Conservation (phyloP, 2,113 vertebrate species). For the Hypanus sabinus region DNA sequence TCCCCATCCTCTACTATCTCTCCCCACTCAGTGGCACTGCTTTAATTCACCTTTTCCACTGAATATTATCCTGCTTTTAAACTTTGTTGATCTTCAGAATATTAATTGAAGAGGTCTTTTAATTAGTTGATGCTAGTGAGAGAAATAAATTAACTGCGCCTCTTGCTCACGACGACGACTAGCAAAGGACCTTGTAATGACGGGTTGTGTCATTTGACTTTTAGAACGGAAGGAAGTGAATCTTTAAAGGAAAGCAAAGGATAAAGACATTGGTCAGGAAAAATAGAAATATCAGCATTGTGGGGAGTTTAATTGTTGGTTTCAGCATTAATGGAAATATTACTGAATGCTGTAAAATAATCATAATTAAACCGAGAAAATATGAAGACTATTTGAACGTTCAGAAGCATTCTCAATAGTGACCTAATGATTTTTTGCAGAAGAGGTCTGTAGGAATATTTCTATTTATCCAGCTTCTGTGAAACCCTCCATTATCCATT, state of each 20-base stretch:
- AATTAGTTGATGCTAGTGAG: background rate
- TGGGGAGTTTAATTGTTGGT: background rate
- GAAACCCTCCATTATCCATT: background rate
- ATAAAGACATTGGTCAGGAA: slow-evolving; percentile 9
- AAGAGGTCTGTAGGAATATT: background rate
- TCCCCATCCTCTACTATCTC: no score
- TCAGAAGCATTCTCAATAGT: background rate
- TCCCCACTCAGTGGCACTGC: no score
- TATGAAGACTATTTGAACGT: background rate
- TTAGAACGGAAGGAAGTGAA: background rate
- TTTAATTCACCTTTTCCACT: no score
- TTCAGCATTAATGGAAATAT: background rate
- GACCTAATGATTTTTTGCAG: background rate
- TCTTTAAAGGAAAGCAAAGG: background rate
- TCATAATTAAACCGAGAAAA: background rate
- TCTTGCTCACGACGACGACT: background rate
- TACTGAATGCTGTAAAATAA: background rate
- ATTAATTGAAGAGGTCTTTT: background rate
- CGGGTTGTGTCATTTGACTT: background rate
- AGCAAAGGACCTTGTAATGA: background rate
- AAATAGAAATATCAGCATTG: background rate
- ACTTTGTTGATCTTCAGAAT: background rate
- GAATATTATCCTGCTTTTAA: background rate
- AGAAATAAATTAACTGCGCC: background rate
- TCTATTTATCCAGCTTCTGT: background rate